Conservation (phyloP, 2,113 vertebrate genomes). For the Alaudala cheleensis region DNA sequence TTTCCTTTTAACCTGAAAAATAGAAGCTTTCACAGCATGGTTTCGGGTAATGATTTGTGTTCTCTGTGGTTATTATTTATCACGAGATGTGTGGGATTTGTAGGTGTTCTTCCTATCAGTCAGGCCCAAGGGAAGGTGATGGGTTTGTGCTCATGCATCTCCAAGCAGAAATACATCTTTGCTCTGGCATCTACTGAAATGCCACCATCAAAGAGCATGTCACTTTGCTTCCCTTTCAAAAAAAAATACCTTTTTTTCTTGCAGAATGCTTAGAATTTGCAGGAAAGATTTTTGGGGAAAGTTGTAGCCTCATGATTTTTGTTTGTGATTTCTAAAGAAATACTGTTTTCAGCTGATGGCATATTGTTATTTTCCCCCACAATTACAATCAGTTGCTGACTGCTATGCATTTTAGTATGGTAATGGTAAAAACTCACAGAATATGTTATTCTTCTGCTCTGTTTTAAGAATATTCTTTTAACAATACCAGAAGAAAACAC, state of each 20-base stretch:
- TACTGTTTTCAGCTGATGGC: not conserved
- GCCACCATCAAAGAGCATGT: not conserved
- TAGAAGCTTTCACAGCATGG: not conserved
- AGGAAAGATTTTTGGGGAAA: not conserved
- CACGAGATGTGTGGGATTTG: not conserved
- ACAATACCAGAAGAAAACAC: not conserved
- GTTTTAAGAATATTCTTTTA: not conserved
- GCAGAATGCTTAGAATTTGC: not conserved
- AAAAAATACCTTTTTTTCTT: not conserved
- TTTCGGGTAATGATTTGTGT: not conserved
- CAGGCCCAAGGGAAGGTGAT: not conserved
- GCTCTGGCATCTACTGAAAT: not conserved
- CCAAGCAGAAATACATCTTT: not conserved
- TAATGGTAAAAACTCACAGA: not conserved
- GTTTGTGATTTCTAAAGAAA: not conserved
- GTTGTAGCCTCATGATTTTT: not conserved
- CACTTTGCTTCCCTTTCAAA: not conserved
- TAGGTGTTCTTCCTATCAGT: not conserved
- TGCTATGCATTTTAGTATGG: not conserved
- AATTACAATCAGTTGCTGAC: not conserved
- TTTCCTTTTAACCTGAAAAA: not conserved
- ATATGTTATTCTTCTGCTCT: not conserved
- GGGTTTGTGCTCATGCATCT: fast-evolving
- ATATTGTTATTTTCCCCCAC: not conserved
- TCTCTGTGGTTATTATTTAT: not conserved